phyloP scores from a whole-genome alignment of 2,888 invertebrate genomes.

The Papilio demoleus region DNA sequence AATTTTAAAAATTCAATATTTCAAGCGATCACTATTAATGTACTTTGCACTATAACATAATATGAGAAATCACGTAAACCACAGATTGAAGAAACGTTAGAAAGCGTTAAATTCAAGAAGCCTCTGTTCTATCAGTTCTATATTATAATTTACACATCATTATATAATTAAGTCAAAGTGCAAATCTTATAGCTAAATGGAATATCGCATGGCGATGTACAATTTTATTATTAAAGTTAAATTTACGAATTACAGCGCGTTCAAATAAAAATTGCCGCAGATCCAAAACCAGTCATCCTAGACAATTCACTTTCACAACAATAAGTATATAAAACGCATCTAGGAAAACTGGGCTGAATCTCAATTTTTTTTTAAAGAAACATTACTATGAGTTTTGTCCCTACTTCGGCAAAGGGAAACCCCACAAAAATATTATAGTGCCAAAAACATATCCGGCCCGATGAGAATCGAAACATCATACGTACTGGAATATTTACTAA shows the following conservation, averaged over 20 bases:
- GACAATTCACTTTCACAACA: no score
- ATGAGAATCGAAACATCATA: no score
- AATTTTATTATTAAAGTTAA: neutral
- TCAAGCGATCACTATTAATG: conserved; percentile 13
- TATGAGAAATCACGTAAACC: conserved; percentile 13
- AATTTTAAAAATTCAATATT: conserved; percentile 26
- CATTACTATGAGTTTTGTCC: no score
- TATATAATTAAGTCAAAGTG: conserved; percentile 5
- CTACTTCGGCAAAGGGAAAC: no score
- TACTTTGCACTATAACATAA: conserved; percentile 30
- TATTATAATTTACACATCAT: conserved; percentile 8
- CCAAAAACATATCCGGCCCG: no score
- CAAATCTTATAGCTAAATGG: conserved; percentile 3
- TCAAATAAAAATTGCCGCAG: neutral
- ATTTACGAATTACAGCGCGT: no score
- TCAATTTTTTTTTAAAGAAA: no score
- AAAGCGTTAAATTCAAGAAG: conserved; percentile 18
- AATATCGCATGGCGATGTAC: conserved; percentile 26
- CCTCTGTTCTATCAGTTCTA: conserved; percentile 19
- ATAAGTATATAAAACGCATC: no score
- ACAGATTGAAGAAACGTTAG: conserved; percentile 10
- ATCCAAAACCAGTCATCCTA: no score
- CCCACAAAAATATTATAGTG: no score
- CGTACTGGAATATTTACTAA: no score
- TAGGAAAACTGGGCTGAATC: no score